Conservation (phyloP, 2,888 invertebrate genomes). For the Apodemia mormo region DNA sequence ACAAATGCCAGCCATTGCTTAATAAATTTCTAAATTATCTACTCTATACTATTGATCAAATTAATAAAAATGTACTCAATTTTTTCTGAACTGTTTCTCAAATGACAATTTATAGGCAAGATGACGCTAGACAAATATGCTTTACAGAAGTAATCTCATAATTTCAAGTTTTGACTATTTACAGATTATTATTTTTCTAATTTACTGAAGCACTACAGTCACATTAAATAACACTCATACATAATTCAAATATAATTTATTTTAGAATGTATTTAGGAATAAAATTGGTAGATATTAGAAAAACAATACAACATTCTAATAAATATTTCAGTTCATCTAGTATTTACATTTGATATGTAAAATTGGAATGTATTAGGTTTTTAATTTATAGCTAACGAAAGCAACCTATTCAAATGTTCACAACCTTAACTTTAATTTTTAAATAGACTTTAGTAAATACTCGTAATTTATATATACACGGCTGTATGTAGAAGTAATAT, state of each 20-base stretch:
- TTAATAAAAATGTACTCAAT: no score
- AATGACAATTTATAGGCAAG: no score
- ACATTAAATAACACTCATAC: not conserved
- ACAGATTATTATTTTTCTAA: no score
- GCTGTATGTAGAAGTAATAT: constrained; percentile 26
- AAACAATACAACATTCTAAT: not conserved
- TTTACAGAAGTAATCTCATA: no score
- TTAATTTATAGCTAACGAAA: constrained; percentile 9
- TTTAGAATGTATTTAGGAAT: not conserved
- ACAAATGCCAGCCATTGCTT: no score
- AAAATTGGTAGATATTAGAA: not conserved
- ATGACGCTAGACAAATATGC: no score
- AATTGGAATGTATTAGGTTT: constrained; percentile 24
- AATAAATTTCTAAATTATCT: no score
- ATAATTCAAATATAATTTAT: constrained; percentile 8
- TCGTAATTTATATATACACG: constrained; percentile 32
- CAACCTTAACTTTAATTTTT: constrained; percentile 33
- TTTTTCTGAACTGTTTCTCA: no score
- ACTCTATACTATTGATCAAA: no score
- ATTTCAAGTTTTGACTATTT: no score
- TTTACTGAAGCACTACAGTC: no score
- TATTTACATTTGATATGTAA: constrained; percentile 23
- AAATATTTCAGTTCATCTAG: not conserved
- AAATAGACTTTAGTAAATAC: constrained; percentile 20
- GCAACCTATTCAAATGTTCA: constrained; percentile 30